Base-by-base conservation (phyloP, 2,797 vertebrate genomes). In the Corythornis leucogaster region DNA sequence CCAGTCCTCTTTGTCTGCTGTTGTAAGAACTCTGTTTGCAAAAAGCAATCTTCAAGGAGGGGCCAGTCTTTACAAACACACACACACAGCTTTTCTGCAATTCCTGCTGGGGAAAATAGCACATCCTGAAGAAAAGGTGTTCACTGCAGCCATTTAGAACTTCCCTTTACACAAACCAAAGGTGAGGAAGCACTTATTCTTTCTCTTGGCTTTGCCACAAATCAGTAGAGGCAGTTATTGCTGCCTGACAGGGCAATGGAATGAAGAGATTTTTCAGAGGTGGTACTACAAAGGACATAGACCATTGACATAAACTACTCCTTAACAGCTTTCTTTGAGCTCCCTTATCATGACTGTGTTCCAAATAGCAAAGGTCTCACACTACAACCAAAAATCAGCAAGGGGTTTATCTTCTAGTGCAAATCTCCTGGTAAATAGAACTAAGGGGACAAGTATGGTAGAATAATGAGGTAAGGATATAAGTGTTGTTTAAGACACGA, bases 241-340 rank as follows among this genome's bases (percentile, higher is more conserved):
- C 64, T 71, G 75, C n/a, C 80, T 85, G 78, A 75, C 80, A 82
- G n/a, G 57, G 16, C 46, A 80, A 77, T 66, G 48, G 54, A 92
- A 89, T 77, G 57, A 92, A 90, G 46, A 71, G 8, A n/a, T 80
- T 88, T 70, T 91, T 90, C 71, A 82, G 64, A 68, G 70, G 75
- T 62, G 58, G 26, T 46, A 45, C 78, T 74, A 48, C 48, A 88
- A 76, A 74, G 64, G 71, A 61, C 64, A 43, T 48, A 85, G 86
- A 54, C 84, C 71, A 55, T 16, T 82, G 88, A 71, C 81, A 82
- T 30, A 90, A 92, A 75, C 57, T 54, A 38, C 40, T 84, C 10
- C 57, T 79, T 92, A 76, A 90, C 22, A 77, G 62, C 54, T 80
- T 88, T 82, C 71, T 79, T 31, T 43, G 53, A 40, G n/a, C 68